Conservation (phyloP, 2,888 invertebrate species). For the Drosophila vallismaia region DNA sequence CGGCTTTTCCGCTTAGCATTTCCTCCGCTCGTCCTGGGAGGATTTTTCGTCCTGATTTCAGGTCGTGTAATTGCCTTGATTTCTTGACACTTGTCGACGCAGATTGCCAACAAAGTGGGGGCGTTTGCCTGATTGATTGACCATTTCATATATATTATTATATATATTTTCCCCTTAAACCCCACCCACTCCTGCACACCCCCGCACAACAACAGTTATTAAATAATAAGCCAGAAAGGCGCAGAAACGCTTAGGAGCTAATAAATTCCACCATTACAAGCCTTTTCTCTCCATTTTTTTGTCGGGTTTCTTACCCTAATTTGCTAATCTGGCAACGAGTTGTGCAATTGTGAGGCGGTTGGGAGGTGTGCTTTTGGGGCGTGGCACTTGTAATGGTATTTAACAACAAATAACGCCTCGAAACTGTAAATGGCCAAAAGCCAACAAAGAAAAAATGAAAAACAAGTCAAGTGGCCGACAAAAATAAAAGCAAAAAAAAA, state of each 20-base stretch:
- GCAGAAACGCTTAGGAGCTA: constrained; percentile 6
- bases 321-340: constrained; percentile 70
- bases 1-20: constrained; percentile 57
- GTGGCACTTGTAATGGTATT: constrained; percentile 61
- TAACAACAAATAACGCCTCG: constrained; percentile 74
- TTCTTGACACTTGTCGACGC: constrained; percentile 56
- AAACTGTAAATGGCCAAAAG: constrained; percentile 74
- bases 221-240: constrained; percentile 29
- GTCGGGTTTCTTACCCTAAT: constrained; percentile 24
- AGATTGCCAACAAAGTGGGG: constrained; percentile 33
- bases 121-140: constrained; percentile 30
- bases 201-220: constrained; percentile 23
- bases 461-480: constrained; percentile 46
- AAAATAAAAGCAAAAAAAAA: neutral
- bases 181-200: too few species aligned
- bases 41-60: constrained; percentile 3
- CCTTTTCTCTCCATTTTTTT: constrained; percentile 22
- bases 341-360: constrained; percentile 57
- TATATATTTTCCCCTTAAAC: constrained; percentile 2
- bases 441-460: constrained; percentile 12
- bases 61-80: constrained; percentile 54
- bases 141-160: constrained; percentile 19
- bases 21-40: constrained; percentile 1
- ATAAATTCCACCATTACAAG: constrained; percentile 55
- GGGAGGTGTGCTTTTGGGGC: constrained; percentile 41